Percentiles rank a stretch among this genome's conserved stretches.
phyloP scores from a whole-genome alignment of 2,797 vertebrate genomes.

The Sylvia borin region DNA sequence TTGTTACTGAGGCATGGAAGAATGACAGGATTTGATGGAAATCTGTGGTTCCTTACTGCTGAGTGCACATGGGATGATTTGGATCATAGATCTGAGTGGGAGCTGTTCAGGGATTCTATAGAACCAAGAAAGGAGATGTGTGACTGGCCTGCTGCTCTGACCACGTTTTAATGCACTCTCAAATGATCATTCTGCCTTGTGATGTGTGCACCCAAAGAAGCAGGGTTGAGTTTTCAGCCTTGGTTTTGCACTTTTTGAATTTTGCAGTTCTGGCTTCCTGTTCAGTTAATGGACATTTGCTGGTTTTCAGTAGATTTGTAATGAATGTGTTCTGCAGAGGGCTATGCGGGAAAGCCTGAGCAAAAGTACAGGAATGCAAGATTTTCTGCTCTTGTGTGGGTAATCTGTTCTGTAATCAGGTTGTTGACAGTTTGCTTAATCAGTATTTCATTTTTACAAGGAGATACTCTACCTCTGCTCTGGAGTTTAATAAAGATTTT shows the following conservation, averaged over 20 bases:
- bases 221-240: neutral
- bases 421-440: neutral
- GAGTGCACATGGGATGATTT: neutral
- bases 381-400: neutral
- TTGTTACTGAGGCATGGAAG: neutral
- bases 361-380: neutral
- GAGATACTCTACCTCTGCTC: neutral
- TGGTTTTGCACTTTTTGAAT: neutral
- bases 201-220: neutral
- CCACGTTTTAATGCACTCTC: rapidly evolving
- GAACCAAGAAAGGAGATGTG: neutral
- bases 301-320: neutral
- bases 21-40: neutral
- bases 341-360: neutral
- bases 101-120: neutral
- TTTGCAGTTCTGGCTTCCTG: neutral
- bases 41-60: neutral
- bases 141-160: neutral
- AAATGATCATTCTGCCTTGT: neutral
- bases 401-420: neutral
- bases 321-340: neutral
- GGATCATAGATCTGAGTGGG: neutral
- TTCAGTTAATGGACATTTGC: neutral
- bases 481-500: neutral
- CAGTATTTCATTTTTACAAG: neutral